These are phyloP conservation scores for Piaya cayana DNA, from an alignment of 2,113 vertebrate genomes.

Conservation along the genomic window DNA sequence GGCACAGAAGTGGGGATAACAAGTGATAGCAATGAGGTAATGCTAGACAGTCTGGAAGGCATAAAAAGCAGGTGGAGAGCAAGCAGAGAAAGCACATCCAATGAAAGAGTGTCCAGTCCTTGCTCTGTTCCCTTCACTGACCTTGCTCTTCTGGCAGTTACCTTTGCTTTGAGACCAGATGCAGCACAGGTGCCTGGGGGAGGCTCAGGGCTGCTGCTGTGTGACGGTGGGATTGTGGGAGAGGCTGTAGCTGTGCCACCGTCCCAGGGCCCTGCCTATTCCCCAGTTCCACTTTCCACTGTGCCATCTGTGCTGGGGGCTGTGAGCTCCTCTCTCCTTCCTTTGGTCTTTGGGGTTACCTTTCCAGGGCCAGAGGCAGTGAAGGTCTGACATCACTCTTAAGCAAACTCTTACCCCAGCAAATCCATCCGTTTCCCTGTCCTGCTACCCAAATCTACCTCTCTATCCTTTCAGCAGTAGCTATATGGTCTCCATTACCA, in stretches of 20 bases:
- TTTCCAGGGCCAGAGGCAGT: background rate
- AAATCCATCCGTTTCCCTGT: background rate
- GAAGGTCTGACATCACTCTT: background rate
- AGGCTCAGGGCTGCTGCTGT: background rate
- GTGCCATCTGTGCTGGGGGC: rapidly evolving
- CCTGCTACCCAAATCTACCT: background rate
- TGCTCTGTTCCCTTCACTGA: background rate
- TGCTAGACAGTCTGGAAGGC: background rate
- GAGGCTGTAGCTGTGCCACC: background rate
- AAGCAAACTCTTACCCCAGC: background rate
- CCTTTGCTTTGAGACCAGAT: background rate
- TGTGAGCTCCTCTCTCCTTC: background rate
- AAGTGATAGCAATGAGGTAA: background rate
- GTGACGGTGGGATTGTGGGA: background rate
- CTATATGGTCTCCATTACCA: background rate
- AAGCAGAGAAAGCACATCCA: background rate
- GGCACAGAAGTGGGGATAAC: background rate
- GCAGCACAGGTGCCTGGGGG: background rate
- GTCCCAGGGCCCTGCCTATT: background rate
- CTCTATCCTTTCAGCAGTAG: background rate
- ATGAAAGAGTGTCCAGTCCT: background rate
- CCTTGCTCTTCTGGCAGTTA: background rate
- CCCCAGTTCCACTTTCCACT: background rate
- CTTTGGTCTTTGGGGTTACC: background rate
- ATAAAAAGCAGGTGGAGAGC: background rate